Percentiles rank a stretch among this genome's conserved stretches.
Conservation (phyloP, 1,140 invertebrate species). For the Bombus waltoni region DNA sequence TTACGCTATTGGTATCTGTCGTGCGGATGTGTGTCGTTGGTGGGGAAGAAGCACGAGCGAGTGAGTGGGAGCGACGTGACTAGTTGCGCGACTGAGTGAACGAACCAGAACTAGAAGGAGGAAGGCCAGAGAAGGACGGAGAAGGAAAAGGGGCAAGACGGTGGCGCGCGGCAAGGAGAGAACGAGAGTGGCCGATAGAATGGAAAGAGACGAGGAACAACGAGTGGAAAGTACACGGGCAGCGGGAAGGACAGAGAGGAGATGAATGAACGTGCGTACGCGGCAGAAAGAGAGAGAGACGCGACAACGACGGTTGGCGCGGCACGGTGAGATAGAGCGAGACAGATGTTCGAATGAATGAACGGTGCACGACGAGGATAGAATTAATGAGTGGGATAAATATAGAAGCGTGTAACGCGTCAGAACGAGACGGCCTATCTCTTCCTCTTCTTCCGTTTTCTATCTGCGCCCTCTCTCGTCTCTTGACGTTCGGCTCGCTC, state of each 20-base stretch:
- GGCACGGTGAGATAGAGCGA: constrained; percentile 43
- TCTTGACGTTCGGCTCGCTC: background rate
- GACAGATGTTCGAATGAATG: constrained; percentile 79
- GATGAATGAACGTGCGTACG: constrained; percentile 79
- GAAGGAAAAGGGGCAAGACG: constrained; percentile 21
- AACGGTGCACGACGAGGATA: constrained; percentile 79
- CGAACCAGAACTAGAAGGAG: constrained; percentile 38
- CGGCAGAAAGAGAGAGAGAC: constrained; percentile 68
- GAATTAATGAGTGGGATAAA: constrained; percentile 81
- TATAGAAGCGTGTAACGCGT: constrained; percentile 76
- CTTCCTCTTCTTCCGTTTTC: constrained; percentile 27
- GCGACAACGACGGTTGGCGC: constrained; percentile 40
- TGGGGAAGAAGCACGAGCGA: background rate
- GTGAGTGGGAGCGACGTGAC: constrained; percentile 58
- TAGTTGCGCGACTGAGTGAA: constrained; percentile 52
- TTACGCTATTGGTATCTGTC: constrained; percentile 47
- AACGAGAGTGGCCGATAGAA: constrained; percentile 30
- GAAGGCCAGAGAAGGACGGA: constrained; percentile 15
- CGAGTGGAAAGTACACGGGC: constrained; percentile 15
- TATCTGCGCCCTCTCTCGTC: constrained; percentile 33
- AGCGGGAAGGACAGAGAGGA: constrained; percentile 64
- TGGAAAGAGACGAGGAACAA: constrained; percentile 3
- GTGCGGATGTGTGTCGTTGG: constrained; percentile 58
- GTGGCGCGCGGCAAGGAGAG: constrained; percentile 23
- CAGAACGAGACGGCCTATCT: constrained; percentile 67